Evolutionary conservation across 2,797 vertebrate species (phyloP), one percentile per base, ranked within the genome.

Genomic region (Bradypodion ventrale): DNA sequence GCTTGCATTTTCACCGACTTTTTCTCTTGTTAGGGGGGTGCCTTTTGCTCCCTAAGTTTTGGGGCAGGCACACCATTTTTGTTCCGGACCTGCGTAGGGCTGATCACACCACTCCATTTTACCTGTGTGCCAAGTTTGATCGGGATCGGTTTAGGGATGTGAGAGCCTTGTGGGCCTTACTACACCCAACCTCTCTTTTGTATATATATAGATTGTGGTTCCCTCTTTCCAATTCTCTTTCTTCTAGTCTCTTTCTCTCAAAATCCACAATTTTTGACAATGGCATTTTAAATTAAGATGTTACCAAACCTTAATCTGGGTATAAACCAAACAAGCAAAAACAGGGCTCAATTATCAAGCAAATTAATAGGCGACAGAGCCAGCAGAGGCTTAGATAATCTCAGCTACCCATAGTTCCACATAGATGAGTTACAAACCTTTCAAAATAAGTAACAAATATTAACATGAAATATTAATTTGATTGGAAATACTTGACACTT

Each of bases 381-480:
- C 40, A 46, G 0, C 1, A 7, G 10, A 65, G n/a, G 21, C 0
- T 68, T 69, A 52, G 44, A 52, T 21, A 69, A 56, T 56, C 16
- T 40, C 21, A 52, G 25, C 49, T 37, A 32, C 35, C 9, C 35
- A 69, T 13, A 69, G 80, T 80, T 80, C 66, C 69, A 46, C 13
- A 79, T 52, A 69, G 29, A 63, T 21, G n/a, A n/a, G n/a, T n/a
- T n/a, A n/a, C 25, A 60, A 63, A n/a, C 8, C 19, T 35, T 80
- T 70, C 49, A 40, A 80, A 80, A 70, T 21, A 70, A 29, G 35
- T 76, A 76, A 37, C 21, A 1, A 21, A 2, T 56, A 29, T 52
- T 40, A 80, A 59, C 19, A 80, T 80, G 35, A 70, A 70, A 80
- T 70, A 59, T 37, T 37, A 13, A 75, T 59, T 59, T 37, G 74